phyloP scores from a whole-genome alignment of 2,797 vertebrate species.

The Myotis pilosus region DNA sequence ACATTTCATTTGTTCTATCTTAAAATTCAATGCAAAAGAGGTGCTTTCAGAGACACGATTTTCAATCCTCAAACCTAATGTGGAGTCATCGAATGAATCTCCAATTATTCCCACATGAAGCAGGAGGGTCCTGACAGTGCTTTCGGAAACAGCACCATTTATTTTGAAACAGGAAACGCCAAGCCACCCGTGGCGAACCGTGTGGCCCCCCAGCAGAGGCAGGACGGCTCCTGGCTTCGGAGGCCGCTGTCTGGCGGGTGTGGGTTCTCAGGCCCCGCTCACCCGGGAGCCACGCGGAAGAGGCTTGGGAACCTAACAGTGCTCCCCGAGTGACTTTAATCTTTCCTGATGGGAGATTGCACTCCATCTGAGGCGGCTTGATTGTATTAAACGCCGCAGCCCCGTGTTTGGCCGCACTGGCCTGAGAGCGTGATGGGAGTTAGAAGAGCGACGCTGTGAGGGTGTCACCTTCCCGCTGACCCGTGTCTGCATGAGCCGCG shows the following conservation, averaged over 20 bases:
- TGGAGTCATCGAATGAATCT: not conserved
- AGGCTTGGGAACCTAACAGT: slow-evolving; percentile 56
- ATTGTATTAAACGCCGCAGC: slow-evolving; percentile 55
- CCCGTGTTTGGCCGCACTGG: slow-evolving; percentile 55
- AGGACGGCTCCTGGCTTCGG: too few species aligned
- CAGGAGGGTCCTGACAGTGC: not conserved
- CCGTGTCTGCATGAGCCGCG: slow-evolving; percentile 49
- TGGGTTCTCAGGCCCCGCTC: not conserved
- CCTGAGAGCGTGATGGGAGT: slow-evolving; percentile 55
- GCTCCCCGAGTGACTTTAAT: slow-evolving; percentile 55
- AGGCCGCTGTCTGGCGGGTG: too few species aligned
- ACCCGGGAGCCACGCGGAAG: slow-evolving; percentile 38
- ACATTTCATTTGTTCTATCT: slow-evolving; percentile 17
- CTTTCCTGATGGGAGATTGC: slow-evolving; percentile 59
- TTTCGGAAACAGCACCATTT: slow-evolving; percentile 15
- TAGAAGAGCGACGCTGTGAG: slow-evolving; percentile 8
- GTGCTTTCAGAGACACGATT: not conserved
- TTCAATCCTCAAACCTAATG: not conserved
- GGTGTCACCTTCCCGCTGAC: slow-evolving; percentile 68
- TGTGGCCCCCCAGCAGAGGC: not conserved
- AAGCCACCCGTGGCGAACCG: too few species aligned
- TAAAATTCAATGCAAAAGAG: slow-evolving; percentile 29
- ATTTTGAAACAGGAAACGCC: not conserved
- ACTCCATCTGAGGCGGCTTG: slow-evolving; percentile 60
- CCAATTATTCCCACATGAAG: not conserved